Conservation (phyloP, 2,113 vertebrate genomes). For the Silurus meridionalis region DNA sequence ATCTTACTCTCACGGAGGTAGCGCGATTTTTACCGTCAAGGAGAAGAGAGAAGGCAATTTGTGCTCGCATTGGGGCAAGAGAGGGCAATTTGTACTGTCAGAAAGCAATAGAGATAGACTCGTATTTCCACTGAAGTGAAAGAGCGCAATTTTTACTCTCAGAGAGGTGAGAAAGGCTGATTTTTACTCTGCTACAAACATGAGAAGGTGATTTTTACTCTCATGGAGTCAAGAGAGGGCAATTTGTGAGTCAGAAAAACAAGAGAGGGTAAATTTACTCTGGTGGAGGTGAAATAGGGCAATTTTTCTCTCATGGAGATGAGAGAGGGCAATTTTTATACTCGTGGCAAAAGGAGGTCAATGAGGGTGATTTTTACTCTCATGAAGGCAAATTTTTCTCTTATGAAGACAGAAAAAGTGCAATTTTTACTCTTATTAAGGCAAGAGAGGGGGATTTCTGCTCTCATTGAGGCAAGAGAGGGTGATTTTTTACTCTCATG, state of each 20-base stretch:
- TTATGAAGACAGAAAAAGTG: not conserved
- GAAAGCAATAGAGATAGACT: no score
- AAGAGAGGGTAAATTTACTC: no score
- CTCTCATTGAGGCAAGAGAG: not conserved
- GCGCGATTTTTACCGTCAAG: not conserved
- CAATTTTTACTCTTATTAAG: no score
- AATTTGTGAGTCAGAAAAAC: not conserved
- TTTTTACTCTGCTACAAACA: not conserved
- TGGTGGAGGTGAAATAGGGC: not conserved
- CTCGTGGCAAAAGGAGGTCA: no score
- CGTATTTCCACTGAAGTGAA: no score
- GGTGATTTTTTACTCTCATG: not conserved
- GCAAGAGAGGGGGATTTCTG: no score
- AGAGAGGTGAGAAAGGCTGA: not conserved
- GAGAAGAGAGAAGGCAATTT: not conserved
- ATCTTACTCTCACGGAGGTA: not conserved
- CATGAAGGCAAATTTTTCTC: not conserved
- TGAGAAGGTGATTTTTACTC: not conserved
- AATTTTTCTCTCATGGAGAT: not conserved
- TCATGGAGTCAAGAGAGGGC: not conserved
- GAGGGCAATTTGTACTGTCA: not conserved
- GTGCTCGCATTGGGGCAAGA: not conserved
- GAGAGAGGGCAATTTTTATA: not conserved
- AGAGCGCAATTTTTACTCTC: not conserved
- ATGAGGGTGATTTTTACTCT: no score